Conservation (phyloP, 2,113 vertebrate genomes). For the Ornithorhynchus anatinus region DNA sequence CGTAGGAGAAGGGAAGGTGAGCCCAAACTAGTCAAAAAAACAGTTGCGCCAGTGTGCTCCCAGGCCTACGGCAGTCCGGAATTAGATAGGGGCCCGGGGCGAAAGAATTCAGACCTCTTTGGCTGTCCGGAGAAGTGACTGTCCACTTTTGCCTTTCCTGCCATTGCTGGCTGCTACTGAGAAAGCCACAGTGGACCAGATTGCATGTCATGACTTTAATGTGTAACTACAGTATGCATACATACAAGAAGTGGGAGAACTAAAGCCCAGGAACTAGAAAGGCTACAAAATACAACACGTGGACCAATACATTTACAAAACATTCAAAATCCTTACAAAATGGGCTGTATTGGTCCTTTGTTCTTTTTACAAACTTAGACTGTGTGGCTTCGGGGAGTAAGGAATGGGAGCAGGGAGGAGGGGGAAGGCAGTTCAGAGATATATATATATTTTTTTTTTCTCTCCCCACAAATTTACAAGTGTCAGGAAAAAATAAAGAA, state of each 20-base stretch:
- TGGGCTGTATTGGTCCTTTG: conserved; percentile 92
- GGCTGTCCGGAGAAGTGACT: neutral
- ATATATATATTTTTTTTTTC: conserved; percentile 55
- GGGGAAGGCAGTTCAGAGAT: conserved; percentile 53
- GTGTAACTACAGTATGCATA: conserved; percentile 92
- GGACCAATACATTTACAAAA: conserved; percentile 98
- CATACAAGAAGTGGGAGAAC: conserved; percentile 92
- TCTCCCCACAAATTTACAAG: conserved; percentile 84
- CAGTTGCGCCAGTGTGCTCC: too few relatives aligned
- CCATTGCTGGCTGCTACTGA: conserved; percentile 21
- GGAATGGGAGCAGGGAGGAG: too few relatives aligned
- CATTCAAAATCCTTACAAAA: conserved; percentile 97
- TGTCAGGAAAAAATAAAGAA: conserved; percentile 55
- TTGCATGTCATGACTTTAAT: conserved; percentile 88
- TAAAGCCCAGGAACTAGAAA: conserved; percentile 91
- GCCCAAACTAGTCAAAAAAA: too few relatives aligned
- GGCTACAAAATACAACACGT: conserved; percentile 95
- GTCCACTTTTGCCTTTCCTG: conserved; percentile 11
- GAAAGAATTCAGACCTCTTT: neutral
- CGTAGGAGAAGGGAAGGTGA: too few relatives aligned
- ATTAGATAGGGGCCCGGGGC: neutral
- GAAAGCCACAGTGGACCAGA: conserved; percentile 49
- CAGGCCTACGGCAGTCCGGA: too few relatives aligned
- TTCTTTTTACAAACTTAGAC: conserved; percentile 84
- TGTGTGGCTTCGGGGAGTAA: conserved; percentile 52